These are phyloP conservation scores for Perognathus longimembris DNA, from an alignment of 2,113 vertebrate genomes.

Conservation along the genomic window DNA sequence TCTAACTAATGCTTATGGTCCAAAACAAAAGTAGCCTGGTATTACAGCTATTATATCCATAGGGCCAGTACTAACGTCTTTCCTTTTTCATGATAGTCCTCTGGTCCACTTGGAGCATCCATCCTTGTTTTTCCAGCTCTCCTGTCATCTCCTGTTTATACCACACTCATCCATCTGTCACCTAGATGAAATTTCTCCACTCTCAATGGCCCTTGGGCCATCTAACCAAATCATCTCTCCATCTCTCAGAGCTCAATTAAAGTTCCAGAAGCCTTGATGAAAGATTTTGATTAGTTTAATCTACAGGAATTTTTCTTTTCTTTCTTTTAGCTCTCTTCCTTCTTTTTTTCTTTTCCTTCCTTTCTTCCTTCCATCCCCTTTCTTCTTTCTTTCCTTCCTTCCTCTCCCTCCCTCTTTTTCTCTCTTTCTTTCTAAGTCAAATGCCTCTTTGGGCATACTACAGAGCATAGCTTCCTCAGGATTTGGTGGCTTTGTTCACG, in stretches of 20 bases:
- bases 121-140: background rate
- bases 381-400: no score
- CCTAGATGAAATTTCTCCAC: background rate
- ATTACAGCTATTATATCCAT: no score
- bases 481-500: background rate
- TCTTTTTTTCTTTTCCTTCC: no score
- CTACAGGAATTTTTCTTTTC: background rate
- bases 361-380: no score
- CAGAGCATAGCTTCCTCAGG: background rate
- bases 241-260: background rate
- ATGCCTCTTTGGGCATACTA: background rate
- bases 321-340: no score
- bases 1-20: no score
- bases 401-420: no score
- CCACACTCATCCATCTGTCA: background rate
- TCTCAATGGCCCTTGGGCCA: background rate
- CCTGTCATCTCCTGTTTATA: background rate
- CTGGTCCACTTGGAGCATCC: background rate
- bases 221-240: background rate
- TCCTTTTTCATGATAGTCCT: background rate
- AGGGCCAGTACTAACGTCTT: no score
- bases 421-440: background rate
- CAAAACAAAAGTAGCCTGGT: no score
- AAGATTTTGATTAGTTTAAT: slow-evolving; percentile 9
- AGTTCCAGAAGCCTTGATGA: background rate